Conservation (phyloP, 2,113 vertebrate genomes). For the Oostethus manadensis region DNA sequence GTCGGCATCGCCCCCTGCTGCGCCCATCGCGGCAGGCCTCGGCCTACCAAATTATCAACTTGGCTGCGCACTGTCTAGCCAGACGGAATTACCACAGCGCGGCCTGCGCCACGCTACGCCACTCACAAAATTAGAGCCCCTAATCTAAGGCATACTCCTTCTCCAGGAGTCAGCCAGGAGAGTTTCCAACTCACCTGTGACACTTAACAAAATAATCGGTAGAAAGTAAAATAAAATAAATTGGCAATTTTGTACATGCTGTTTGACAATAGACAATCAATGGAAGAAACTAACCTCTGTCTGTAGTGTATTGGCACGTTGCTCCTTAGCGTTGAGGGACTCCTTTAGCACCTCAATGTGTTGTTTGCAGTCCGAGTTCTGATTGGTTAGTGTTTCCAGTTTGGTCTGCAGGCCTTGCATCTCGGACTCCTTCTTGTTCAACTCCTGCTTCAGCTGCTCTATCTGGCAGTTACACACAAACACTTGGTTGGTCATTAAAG, state of each 20-base stretch:
- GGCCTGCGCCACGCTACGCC: too few species aligned
- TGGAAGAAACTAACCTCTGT: slow-evolving; percentile 80
- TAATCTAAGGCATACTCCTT: too few species aligned
- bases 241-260: too few species aligned
- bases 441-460: slow-evolving; percentile 92
- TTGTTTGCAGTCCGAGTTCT: slow-evolving; percentile 98
- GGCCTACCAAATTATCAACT: too few species aligned
- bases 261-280: not conserved
- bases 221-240: not conserved
- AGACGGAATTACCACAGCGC: too few species aligned
- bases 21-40: too few species aligned
- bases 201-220: not conserved
- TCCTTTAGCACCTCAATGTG: slow-evolving; percentile 99
- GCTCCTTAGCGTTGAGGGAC: slow-evolving; percentile 96
- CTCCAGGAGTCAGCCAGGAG: too few species aligned
- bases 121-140: too few species aligned
- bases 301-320: slow-evolving; percentile 91
- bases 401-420: slow-evolving; percentile 98
- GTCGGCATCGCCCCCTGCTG: too few species aligned
- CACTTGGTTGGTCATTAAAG: slow-evolving; percentile 6
- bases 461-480: slow-evolving; percentile 71
- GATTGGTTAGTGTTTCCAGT: slow-evolving; percentile 95
- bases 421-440: slow-evolving; percentile 95
- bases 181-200: not conserved
- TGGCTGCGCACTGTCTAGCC: too few species aligned